Conservation (phyloP, 2,888 invertebrate species). For the Dromius quadrimaculatus region DNA sequence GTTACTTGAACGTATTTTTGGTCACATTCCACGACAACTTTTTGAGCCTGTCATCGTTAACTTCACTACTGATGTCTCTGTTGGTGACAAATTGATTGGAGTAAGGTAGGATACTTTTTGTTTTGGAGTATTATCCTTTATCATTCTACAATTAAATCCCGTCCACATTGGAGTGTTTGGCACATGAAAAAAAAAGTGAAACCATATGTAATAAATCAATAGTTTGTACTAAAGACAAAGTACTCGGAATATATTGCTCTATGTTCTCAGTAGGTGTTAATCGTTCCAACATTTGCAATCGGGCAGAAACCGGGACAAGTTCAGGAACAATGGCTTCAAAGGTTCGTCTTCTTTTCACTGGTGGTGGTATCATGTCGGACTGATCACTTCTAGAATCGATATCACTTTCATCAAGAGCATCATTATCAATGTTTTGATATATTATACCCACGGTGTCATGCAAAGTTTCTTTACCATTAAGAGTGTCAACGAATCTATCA, state of each 20-base stretch:
- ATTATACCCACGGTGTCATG: constrained; percentile 49
- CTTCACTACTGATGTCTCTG: constrained; percentile 45
- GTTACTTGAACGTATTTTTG: constrained; percentile 49
- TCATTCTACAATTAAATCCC: too few relatives aligned
- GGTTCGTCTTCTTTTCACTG: background rate
- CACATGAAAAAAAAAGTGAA: background rate
- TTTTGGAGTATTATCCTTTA: too few relatives aligned
- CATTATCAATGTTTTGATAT: constrained; percentile 15
- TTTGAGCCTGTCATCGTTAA: constrained; percentile 52
- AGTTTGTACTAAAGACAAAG: background rate
- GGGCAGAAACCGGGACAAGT: background rate
- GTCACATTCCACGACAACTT: constrained; percentile 55
- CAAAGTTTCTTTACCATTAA: constrained; percentile 54
- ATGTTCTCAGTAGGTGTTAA: background rate
- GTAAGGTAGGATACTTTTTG: constrained; percentile 56
- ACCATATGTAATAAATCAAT: background rate
- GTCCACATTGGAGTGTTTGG: too few relatives aligned
- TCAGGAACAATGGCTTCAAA: background rate
- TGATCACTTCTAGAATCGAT: background rate
- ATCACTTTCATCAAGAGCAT: background rate
- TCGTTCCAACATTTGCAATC: background rate
- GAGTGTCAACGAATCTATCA: constrained; percentile 54
- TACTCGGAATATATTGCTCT: background rate
- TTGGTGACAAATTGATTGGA: constrained; percentile 49
- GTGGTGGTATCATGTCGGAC: background rate